These are phyloP conservation scores for Mugil cephalus DNA, from an alignment of 2,113 vertebrate genomes.

Conservation along the genomic window DNA sequence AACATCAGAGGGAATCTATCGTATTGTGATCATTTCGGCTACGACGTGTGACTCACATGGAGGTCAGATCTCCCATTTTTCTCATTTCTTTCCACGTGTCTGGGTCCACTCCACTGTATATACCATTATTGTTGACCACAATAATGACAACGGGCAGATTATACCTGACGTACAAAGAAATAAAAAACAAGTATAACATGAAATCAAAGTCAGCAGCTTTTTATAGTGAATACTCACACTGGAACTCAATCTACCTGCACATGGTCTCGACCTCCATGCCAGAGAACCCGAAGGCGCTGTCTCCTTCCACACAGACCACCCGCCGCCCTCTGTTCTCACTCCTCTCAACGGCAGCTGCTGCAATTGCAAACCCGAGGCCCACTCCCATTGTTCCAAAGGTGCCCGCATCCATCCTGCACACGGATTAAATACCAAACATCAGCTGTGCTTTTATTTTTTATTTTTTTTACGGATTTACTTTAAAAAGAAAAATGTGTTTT, in stretches of 20 bases:
- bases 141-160: slow-evolving; percentile 92
- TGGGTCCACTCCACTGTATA: slow-evolving; percentile 92
- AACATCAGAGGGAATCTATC: background rate
- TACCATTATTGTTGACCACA: slow-evolving; percentile 96
- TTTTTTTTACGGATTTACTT: background rate
- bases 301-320: slow-evolving; percentile 94
- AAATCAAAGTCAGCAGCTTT: background rate
- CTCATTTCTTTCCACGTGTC: slow-evolving; percentile 88
- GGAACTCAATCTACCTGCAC: slow-evolving; percentile 87
- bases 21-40: background rate
- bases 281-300: slow-evolving; percentile 98
- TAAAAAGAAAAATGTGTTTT: background rate
- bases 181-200: background rate
- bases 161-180: slow-evolving; percentile 84
- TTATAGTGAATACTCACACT: background rate
- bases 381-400: slow-evolving; percentile 99
- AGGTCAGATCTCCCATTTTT: slow-evolving; percentile 87
- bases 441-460: background rate
- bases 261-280: slow-evolving; percentile 98
- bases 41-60: slow-evolving; percentile 76
- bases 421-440: background rate
- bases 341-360: slow-evolving; percentile 89
- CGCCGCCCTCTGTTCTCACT: slow-evolving; percentile 75
- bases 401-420: slow-evolving; percentile 93
- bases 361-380: slow-evolving; percentile 94